A percentile compares a stretch with the other conserved stretches of the same genome.
Conservation (phyloP, 2,888 invertebrate genomes). For the Eumacrocentrus americanus region DNA sequence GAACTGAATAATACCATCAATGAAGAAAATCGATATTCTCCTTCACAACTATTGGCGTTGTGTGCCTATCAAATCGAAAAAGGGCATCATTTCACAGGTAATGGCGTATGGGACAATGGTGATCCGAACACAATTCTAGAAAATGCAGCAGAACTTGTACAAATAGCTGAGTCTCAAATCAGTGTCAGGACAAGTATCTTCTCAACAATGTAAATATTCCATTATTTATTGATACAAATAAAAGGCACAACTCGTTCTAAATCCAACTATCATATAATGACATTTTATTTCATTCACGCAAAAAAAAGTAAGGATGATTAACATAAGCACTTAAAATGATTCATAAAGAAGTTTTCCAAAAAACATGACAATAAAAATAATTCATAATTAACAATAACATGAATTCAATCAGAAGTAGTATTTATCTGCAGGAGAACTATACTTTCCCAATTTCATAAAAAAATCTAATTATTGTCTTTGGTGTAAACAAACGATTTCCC, state of each 20-base stretch:
- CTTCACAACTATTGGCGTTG: constrained; percentile 67
- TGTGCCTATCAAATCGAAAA: constrained; percentile 76
- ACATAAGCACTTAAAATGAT: constrained; percentile 10
- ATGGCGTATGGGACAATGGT: constrained; percentile 70
- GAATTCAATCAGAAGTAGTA: no score
- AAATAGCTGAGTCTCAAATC: neutral
- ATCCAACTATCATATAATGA: neutral
- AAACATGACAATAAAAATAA: neutral
- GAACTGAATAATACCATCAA: constrained; percentile 34
- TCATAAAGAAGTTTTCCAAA: neutral
- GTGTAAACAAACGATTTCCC: neutral
- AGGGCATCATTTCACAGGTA: constrained; percentile 76
- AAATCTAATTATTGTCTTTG: neutral
- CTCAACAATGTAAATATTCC: constrained; percentile 10
- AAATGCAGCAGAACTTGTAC: neutral
- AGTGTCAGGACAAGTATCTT: neutral
- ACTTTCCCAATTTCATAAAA: no score
- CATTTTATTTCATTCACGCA: constrained; percentile 5
- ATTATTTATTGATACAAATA: constrained; percentile 20
- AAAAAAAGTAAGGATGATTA: constrained; percentile 9
- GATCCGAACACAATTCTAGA: neutral
- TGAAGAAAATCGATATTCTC: constrained; percentile 38
- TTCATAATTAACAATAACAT: neutral
- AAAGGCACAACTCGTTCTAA: constrained; percentile 4
- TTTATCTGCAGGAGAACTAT: no score